Percentiles rank a stretch among this genome's conserved stretches.
phyloP scores from a whole-genome alignment of 1,140 invertebrate genomes.

The Neodiprion pinetum region DNA sequence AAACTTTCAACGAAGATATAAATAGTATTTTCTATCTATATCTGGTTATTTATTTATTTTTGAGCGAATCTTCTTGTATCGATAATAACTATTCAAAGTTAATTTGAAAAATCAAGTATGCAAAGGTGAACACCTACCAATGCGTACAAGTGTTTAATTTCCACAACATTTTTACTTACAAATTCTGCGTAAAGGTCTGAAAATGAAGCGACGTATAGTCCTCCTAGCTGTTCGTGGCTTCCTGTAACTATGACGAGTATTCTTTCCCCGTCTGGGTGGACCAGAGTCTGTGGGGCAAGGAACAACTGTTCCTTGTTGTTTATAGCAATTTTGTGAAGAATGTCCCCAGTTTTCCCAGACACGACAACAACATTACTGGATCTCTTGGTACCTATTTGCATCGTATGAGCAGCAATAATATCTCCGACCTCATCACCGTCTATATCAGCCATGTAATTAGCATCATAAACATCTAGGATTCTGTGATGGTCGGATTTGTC shows the following conservation, averaged over 20 bases:
- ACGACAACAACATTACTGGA: slow-evolving; percentile 73
- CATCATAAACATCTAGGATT: slow-evolving; percentile 68
- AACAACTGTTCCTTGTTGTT: slow-evolving; percentile 77
- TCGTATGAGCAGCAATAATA: slow-evolving; percentile 74
- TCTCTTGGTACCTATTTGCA: slow-evolving; percentile 56
- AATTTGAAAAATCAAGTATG: no score
- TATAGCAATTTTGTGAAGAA: slow-evolving; percentile 69
- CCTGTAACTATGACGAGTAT: slow-evolving; percentile 77
- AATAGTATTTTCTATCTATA: no score
- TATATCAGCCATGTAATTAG: slow-evolving; percentile 75
- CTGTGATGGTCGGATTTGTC: slow-evolving; percentile 50
- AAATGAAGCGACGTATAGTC: slow-evolving; percentile 71
- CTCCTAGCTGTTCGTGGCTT: slow-evolving; percentile 75
- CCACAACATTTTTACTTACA: slow-evolving; percentile 51
- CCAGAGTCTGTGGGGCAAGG: slow-evolving; percentile 70
- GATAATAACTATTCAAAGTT: no score
- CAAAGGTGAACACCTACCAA: no score
- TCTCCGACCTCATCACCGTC: slow-evolving; percentile 77
- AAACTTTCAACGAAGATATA: no score
- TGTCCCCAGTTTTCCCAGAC: slow-evolving; percentile 73
- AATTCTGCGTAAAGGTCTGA: slow-evolving; percentile 63
- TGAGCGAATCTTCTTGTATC: no score
- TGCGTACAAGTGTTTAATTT: no score
- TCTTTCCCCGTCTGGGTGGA: slow-evolving; percentile 65
- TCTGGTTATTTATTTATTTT: no score